Evolutionary conservation across 2,888 invertebrate species (phyloP), one percentile per base, ranked within the genome.

Genomic region (Scaptomyza tumidula): DNA sequence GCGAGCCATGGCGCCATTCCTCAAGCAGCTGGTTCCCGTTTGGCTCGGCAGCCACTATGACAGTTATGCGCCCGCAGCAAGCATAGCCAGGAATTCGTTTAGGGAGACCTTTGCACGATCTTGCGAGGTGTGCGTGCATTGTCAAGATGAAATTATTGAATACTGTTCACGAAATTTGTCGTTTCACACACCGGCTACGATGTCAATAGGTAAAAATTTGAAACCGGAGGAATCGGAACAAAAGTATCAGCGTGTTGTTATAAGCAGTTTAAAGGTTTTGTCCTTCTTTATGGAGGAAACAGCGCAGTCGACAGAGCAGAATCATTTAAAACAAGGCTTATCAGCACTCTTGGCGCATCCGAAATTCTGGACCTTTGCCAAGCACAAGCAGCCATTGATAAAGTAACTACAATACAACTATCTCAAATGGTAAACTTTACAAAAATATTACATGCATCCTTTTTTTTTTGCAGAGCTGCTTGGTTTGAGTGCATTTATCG

Each of bases 1-100:
- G 45, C 95, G 96, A 29, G 95, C 95, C 76, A 93, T 96, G 68
- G 98, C 97, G 0, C 96, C 96, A 1, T 95, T 95, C 90, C 93
- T 98, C 56, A 95, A 95, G 86, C 94, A 94, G 89, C 90, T 98
- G 67, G 94, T 95, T 89, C 97, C 97, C 1, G 94, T 95, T 4
- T 98, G 98, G 98, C 94, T 98, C 86, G 94, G 95, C 46, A 95
- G 97, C 55, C 96, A 95, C 90, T 95, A 95, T 93, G 98, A 98
- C 91, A 95, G 95, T 11, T 96, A 97, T 92, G 95, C 96, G 41
- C 97, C 97, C 10, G 97, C 97, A 16, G 95, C 97, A 6, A 94
- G 94, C 75, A 94, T 95, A 64, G 97, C 97, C 1, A 92, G 91
- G 37, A 64, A 82, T 13, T 94, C 96, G 5, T 96, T 97, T 78